phyloP scores from a whole-genome alignment of 2,797 vertebrate genomes.

The Gastrophryne carolinensis region DNA sequence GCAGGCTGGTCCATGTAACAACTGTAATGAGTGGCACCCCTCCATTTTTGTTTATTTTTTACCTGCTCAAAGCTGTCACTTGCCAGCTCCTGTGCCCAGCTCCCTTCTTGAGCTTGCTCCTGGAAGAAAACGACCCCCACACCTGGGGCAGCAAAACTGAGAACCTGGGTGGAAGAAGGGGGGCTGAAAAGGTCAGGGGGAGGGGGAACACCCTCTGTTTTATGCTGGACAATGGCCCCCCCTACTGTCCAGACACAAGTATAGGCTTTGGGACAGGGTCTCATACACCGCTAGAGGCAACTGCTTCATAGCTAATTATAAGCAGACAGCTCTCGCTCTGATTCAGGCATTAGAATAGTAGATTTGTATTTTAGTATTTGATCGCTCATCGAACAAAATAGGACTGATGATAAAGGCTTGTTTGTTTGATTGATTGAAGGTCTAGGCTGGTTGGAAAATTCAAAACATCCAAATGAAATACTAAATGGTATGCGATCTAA shows the following conservation, averaged over 20 bases:
- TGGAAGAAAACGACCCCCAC: constrained; percentile 40
- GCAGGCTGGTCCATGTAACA: neutral
- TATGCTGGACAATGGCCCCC: constrained; percentile 18
- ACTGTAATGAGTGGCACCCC: neutral
- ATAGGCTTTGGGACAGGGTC: neutral
- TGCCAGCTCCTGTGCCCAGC: constrained; percentile 19
- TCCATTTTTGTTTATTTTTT: neutral
- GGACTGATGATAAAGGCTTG: too few relatives aligned
- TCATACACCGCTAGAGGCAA: neutral
- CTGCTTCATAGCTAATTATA: neutral
- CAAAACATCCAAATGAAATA: too few relatives aligned
- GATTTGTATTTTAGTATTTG: too few relatives aligned
- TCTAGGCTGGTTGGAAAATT: too few relatives aligned
- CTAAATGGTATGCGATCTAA: too few relatives aligned
- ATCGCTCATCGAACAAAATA: too few relatives aligned
- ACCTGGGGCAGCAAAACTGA: constrained; percentile 42
- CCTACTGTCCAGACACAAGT: constrained; percentile 13
- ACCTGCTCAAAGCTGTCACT: constrained; percentile 23
- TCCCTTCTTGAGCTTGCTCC: constrained; percentile 20
- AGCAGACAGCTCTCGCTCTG: too few relatives aligned
- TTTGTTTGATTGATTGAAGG: too few relatives aligned
- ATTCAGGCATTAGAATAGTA: too few relatives aligned
- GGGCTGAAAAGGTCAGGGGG: constrained; percentile 31
- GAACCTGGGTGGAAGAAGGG: constrained; percentile 32
- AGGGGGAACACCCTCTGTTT: constrained; percentile 27